Base-by-base conservation (phyloP, 2,888 invertebrate species). In the Xylocampa areola region DNA sequence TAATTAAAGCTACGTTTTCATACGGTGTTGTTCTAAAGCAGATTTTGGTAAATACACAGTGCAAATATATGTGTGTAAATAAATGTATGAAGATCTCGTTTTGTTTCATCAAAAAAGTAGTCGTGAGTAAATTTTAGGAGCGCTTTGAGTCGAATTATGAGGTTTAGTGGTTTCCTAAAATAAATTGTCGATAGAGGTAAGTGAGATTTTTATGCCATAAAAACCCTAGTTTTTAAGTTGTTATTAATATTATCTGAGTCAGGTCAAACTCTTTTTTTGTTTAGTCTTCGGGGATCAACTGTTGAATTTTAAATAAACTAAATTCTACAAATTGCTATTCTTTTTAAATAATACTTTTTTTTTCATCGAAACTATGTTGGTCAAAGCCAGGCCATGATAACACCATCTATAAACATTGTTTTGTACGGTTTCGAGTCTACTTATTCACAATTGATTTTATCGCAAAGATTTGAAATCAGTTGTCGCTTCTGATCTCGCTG, bases 1-100 rank as follows among this genome's bases (percentile, higher is more conserved):
- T 73, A 72, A 73, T 61, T 72, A 68, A 47, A 73, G 17, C 41
- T 44, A 13, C 17, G 36, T 59, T 43, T 30, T 21, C 68, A 47
- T 72, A 67, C 50, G 16, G 30, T 66, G 23, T 50, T 66, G 58
- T 72, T 49, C 29, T 14, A 30, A 37, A 51, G 27, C 25, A 16
- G 33, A 35, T 51, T 73, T 40, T 21, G 19, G 17, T 59, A 58
- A 53, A 37, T 45, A 43, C 21, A 21, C 25, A 32, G 41, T 41
- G 44, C 49, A 50, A 60, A 67, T 60, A 68, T 29, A 37, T n/a
- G 5, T 60, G 30, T 21, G 43, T n/a, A 57, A 65, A 48, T 39
- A 43, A 10, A 37, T 43, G 19, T 49, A 30, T 66, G 44, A 35
- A 41, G 41, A 66, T 39, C 11, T 43, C 23, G 43, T 40, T 47